Percentiles rank a stretch among this genome's conserved stretches.
Conservation (phyloP, 64 coral and sea anemone species). For the Montipora capricornis region DNA sequence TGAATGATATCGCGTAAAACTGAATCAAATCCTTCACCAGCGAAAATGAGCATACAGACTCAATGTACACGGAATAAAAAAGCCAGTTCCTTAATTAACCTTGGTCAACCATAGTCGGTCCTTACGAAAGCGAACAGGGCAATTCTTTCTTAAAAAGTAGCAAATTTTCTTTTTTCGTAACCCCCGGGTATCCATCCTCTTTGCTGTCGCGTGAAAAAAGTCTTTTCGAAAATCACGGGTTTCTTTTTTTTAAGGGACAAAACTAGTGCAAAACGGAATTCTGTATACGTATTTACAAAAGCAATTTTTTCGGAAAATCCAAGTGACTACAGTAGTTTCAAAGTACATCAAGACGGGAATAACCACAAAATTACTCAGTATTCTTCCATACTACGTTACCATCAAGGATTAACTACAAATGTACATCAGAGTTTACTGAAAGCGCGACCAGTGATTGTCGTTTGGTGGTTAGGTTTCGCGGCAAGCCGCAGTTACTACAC, state of each 20-base stretch:
- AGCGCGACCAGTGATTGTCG: background rate
- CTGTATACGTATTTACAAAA: background rate
- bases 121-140: background rate
- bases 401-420: background rate
- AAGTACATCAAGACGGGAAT: background rate
- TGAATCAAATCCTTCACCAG: background rate
- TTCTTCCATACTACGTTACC: background rate
- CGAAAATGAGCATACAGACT: background rate
- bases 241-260: background rate
- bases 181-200: background rate
- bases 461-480: background rate
- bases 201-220: background rate
- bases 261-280: slow-evolving; percentile 13
- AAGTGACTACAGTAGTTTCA: no score
- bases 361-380: background rate
- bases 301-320: background rate
- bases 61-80: background rate
- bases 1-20: background rate
- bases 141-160: slow-evolving; percentile 10
- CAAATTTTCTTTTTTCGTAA: slow-evolving; percentile 12
- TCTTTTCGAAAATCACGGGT: background rate
- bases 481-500: background rate
- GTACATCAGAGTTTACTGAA: slow-evolving; percentile 9
- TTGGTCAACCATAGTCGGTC: background rate
- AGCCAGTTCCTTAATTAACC: background rate